phyloP scores from a whole-genome alignment of 2,888 invertebrate species.

The Synergus umbraculus region DNA sequence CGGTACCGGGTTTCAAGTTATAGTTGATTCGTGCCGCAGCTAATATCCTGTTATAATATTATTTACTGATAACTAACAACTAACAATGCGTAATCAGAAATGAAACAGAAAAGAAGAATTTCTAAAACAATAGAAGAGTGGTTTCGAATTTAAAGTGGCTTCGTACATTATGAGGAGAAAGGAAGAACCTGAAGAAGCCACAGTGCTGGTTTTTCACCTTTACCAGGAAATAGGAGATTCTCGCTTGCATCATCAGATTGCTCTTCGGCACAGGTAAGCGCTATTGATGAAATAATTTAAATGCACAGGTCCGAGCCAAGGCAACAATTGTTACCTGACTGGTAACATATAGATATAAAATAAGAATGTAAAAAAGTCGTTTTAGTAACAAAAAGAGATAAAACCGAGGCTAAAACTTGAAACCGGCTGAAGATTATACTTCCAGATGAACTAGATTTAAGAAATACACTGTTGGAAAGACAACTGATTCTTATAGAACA shows the following conservation, averaged over 20 bases:
- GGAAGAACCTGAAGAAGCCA: background rate
- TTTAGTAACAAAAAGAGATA: background rate
- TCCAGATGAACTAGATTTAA: background rate
- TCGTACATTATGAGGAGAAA: background rate
- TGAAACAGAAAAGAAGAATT: background rate
- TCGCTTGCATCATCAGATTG: background rate
- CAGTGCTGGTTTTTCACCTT: background rate
- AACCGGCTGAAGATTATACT: background rate
- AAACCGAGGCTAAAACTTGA: background rate
- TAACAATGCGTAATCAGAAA: background rate
- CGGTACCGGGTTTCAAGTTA: background rate
- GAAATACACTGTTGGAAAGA: background rate
- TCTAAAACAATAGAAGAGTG: background rate
- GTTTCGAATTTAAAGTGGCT: background rate
- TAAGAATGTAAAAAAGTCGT: no score
- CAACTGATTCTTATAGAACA: background rate
- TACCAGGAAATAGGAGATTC: background rate
- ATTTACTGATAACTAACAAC: background rate
- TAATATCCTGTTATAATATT: background rate
- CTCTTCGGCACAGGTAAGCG: background rate
- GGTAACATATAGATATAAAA: background rate
- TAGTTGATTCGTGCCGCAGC: background rate
- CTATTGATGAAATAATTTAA: background rate
- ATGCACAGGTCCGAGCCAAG: background rate
- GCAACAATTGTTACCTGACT: background rate